Evolutionary conservation across 2,888 invertebrate genomes (phyloP), one percentile per base, ranked within the genome.

Genomic region (Callyntrura sp.): DNA sequence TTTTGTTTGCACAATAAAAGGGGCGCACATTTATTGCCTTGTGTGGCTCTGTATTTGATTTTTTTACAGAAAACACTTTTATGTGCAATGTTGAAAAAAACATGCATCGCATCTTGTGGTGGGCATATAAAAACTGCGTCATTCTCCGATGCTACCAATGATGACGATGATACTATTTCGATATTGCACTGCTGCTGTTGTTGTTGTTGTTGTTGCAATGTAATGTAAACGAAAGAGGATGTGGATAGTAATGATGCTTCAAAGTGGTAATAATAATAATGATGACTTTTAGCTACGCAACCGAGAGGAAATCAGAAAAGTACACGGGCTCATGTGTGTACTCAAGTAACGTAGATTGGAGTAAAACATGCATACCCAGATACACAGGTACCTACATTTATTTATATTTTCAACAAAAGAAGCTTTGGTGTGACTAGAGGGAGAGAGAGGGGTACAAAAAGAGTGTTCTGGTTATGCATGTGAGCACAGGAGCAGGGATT

Each of bases 401-500:
- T 65, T n/a, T 25, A 3, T 28, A 25, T 14, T 60, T 57, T 57
- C 60, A 60, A 60, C 60, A 60, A 65, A 35, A 28, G 25, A 65
- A 28, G 23, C 25, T 12, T 60, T 14, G n/a, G n/a, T n/a, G 60
- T 23, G 8, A 60, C 60, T 20, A 20, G 57, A 65, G 12, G 35
- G 12, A 1, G 35, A 65, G 35, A 35, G 68, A 17, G 57, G 57
- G 14, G 57, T 57, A 57, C 17, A 17, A 2, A 17, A 17, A 57
- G 17, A 57, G 6, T 8, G 57, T 14, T 68, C 43, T 73, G 45
- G 73, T 45, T 73, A 17, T 60, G 20, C 60, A 17, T 70, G 70
- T 43, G 73, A 73, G 73, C 48, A 51, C 51, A 51, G 76, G 76
- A 76, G 51, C 48, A 76, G 76, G 76, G 76, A 55, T 76, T 76